Evolutionary conservation across 2,797 vertebrate species (phyloP), one percentile per base, ranked within the genome.

Genomic region (Lophius americanus): DNA sequence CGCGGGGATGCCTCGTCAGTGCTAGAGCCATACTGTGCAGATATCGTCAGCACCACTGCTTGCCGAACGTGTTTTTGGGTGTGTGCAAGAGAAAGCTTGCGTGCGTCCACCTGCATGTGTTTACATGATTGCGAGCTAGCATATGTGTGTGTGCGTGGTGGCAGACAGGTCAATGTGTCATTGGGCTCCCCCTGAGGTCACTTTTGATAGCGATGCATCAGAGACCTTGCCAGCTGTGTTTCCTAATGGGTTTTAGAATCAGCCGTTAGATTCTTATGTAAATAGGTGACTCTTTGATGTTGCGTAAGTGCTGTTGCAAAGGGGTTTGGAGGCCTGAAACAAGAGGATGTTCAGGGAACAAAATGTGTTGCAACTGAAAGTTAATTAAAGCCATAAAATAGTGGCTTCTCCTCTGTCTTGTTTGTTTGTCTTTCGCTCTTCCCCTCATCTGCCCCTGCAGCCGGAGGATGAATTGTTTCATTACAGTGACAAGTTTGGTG

Each of bases 391-490:
- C 76, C 73, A 83, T 82, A 86, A 88, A 85, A 51, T 66, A 74
- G 76, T 42, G 46, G 64, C 71, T 54, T 70, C 73, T 78, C 38
- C 78, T 75, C 66, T 43, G 71, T 86, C 68, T 78, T 86, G 76
- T 86, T 81, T 87, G 85, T 87, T 85, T 84, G 80, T 86, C 72
- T 71, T 73, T 80, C 58, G 59, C 65, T 49, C 53, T 10, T 46
- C 61, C 60, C 14, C 52, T 46, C 59, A 2, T 41, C 60, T 66
- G 64, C 49, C 69, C 78, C 67, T 62, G 58, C 72, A 81, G 78
- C 81, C 84, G 69, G 61, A 88, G 79, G 84, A 89, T 88, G 86
- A 89, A 91, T 83, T 85, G 80, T 90, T 89, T 92, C 81, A 93
- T 93, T 92, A 92, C 84, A 80, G 83, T 90, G 89, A 91, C 86